Conservation (phyloP, 2,888 invertebrate genomes). For the Mythimna pallens region DNA sequence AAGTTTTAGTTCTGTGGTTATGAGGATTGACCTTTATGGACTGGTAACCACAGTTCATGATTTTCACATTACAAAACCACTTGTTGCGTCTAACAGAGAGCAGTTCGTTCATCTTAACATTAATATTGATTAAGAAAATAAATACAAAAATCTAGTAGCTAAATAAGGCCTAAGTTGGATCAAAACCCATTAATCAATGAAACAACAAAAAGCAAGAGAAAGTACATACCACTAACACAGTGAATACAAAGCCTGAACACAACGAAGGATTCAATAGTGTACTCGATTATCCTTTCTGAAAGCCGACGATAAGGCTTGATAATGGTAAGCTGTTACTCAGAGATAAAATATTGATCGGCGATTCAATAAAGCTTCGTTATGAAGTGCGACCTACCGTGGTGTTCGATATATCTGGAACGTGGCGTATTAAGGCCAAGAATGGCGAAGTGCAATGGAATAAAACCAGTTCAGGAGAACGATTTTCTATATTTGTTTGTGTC, state of each 20-base stretch:
- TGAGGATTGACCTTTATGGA: slow-evolving; percentile 14
- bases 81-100: slow-evolving; percentile 1
- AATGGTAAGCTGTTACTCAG: slow-evolving; percentile 59
- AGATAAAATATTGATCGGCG: slow-evolving; percentile 79
- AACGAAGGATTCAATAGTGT: slow-evolving; percentile 58
- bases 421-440: slow-evolving; percentile 77
- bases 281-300: slow-evolving; percentile 69
- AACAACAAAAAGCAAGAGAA: slow-evolving; percentile 45
- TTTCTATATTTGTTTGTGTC: slow-evolving; percentile 42
- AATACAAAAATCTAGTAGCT: neutral
- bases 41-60: slow-evolving; percentile 4
- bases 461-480: slow-evolving; percentile 49
- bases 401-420: slow-evolving; percentile 70
- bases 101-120: neutral
- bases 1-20: slow-evolving; percentile 6
- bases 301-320: slow-evolving; percentile 69
- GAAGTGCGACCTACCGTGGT: slow-evolving; percentile 65
- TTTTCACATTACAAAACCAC: neutral
- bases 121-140: neutral
- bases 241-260: slow-evolving; percentile 47
- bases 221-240: slow-evolving; percentile 26
- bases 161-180: slow-evolving; percentile 8
- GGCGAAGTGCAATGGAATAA: slow-evolving; percentile 52
- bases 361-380: slow-evolving; percentile 77
- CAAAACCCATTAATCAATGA: slow-evolving; percentile 37